These are phyloP conservation scores for Labeo rohita DNA, from an alignment of 2,113 vertebrate genomes.

Conservation along the genomic window DNA sequence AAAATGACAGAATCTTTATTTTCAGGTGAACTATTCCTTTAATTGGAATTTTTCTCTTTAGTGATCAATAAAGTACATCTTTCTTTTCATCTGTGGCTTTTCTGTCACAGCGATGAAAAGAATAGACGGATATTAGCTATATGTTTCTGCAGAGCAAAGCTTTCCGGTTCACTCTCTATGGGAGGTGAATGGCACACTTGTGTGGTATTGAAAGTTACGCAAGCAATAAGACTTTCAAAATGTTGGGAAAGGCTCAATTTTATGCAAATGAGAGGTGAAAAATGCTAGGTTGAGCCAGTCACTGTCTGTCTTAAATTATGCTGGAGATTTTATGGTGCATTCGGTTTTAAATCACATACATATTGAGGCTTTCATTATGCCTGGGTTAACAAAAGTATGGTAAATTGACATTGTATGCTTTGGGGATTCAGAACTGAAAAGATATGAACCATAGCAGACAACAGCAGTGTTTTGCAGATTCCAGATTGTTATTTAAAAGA, in stretches of 20 bases:
- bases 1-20: not conserved
- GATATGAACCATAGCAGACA: not conserved
- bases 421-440: not conserved
- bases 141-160: not conserved
- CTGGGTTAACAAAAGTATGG: not conserved
- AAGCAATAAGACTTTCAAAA: not conserved
- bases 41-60: not conserved
- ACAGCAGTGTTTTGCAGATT: not conserved
- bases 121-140: not conserved
- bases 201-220: not conserved
- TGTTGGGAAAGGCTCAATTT: not conserved
- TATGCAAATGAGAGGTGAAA: not conserved
- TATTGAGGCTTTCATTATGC: not conserved
- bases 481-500: not conserved
- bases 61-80: not conserved
- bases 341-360: not conserved
- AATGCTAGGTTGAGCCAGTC: not conserved
- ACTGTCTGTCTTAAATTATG: not conserved
- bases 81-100: not conserved
- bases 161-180: not conserved
- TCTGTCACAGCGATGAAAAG: not conserved
- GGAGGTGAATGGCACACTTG: not conserved
- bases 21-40: not conserved
- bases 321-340: not conserved
- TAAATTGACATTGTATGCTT: not conserved